Conservation (phyloP, 2,888 invertebrate genomes). For the Frankliniella fusca region DNA sequence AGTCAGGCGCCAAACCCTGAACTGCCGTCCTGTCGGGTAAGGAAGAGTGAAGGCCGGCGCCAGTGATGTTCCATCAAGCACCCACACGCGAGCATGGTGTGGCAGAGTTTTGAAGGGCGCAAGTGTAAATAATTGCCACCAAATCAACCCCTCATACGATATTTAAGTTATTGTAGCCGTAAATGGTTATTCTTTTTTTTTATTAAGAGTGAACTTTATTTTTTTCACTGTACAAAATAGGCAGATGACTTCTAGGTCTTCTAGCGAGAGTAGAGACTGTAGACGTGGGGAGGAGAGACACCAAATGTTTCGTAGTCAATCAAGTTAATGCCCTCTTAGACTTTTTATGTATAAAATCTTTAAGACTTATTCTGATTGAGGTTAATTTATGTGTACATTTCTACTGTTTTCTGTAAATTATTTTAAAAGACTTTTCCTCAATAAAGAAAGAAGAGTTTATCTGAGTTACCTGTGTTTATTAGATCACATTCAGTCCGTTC, state of each 20-base stretch:
- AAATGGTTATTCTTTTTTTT: neutral
- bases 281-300: neutral
- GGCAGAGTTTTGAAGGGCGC: too few species aligned
- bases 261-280: conserved; percentile 11
- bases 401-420: neutral
- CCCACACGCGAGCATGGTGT: too few species aligned
- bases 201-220: neutral
- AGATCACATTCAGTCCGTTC: too few species aligned
- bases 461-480: too few species aligned
- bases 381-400: neutral
- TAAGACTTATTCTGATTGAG: neutral
- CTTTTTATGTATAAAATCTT: neutral
- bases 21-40: too few species aligned
- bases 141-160: too few species aligned
- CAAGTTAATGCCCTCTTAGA: neutral
- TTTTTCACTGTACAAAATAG: neutral
- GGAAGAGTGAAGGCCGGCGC: too few species aligned
- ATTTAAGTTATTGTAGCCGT: too few species aligned
- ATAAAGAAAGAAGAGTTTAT: neutral
- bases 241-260: neutral
- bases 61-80: too few species aligned
- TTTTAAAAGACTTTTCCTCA: neutral
- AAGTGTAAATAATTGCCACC: too few species aligned
- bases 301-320: neutral
- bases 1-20: too few species aligned